Percentiles rank a stretch among this genome's conserved stretches.
Conservation (phyloP, 1,140 invertebrate species). For the Batillaria attramentaria region DNA sequence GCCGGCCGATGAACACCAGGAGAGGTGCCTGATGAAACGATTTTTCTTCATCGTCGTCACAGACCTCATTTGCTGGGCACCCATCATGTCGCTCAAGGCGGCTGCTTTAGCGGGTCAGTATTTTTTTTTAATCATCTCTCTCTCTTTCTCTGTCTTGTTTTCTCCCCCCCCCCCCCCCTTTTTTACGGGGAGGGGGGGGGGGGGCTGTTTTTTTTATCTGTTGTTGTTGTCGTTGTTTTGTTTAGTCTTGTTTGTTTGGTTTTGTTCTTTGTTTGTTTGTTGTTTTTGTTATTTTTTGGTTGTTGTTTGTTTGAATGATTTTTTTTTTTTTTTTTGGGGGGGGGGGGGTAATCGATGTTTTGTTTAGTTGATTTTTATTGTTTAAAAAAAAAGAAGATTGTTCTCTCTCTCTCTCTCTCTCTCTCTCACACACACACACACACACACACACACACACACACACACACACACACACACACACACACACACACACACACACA, state of each 20-base stretch:
- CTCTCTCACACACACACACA: too few relatives aligned
- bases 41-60: slow-evolving; percentile 58
- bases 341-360: too few relatives aligned
- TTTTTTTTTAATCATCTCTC: neutral
- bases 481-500: too few relatives aligned
- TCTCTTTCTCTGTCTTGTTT: too few relatives aligned
- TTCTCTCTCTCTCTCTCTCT: too few relatives aligned
- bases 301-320: slow-evolving; percentile 10
- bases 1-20: slow-evolving; percentile 76
- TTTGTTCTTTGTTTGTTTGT: neutral
- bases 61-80: slow-evolving; percentile 69
- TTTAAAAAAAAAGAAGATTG: too few relatives aligned
- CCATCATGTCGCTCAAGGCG: slow-evolving; percentile 49
- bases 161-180: too few relatives aligned
- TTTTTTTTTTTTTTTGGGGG: too few relatives aligned
- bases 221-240: neutral
- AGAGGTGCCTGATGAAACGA: slow-evolving; percentile 59
- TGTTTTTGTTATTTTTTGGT: neutral
- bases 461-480: too few relatives aligned
- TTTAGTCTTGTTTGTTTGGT: neutral
- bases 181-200: too few relatives aligned
- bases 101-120: slow-evolving; percentile 41
- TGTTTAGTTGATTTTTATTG: too few relatives aligned
- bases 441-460: too few relatives aligned
- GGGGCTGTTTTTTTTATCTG: neutral